Conservation (phyloP, 2,888 invertebrate species). For the Ischnus inquisitorius region DNA sequence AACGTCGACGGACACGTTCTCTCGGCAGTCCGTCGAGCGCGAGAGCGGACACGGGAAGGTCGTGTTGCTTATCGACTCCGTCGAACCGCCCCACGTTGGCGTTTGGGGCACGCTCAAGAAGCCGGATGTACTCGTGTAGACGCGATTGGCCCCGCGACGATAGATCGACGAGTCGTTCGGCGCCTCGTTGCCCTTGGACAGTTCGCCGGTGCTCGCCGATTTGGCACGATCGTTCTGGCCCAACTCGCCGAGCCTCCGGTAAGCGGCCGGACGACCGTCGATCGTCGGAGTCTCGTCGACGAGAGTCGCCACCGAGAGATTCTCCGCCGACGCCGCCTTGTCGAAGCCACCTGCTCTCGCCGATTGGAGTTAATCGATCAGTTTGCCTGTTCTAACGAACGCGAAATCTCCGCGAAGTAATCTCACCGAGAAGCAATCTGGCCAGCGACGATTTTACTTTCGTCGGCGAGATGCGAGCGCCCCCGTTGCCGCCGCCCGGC, state of each 20-base stretch:
- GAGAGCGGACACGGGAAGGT: slow-evolving; percentile 77
- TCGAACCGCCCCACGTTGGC: slow-evolving; percentile 81
- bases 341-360: slow-evolving; percentile 74
- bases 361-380: not conserved
- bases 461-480: slow-evolving; percentile 31
- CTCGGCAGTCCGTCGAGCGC: slow-evolving; percentile 72
- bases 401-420: not conserved
- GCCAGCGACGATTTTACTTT: slow-evolving; percentile 65
- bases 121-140: slow-evolving; percentile 55
- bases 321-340: slow-evolving; percentile 82
- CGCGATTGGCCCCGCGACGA: slow-evolving; percentile 23
- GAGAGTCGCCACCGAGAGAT: slow-evolving; percentile 72
- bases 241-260: slow-evolving; percentile 72
- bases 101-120: slow-evolving; percentile 76
- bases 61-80: slow-evolving; percentile 78
- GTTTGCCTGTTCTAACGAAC: not conserved
- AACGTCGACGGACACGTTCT: slow-evolving; percentile 72
- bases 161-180: slow-evolving; percentile 44
- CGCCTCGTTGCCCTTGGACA: slow-evolving; percentile 70
- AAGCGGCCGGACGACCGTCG: slow-evolving; percentile 52
- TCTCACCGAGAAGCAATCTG: slow-evolving; percentile 64
- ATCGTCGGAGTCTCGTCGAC: slow-evolving; percentile 42
- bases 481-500: not conserved
- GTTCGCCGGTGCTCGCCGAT: slow-evolving; percentile 83
- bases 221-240: slow-evolving; percentile 78